Evolutionary conservation across 2,797 vertebrate species (phyloP), one percentile per base, ranked within the genome.

Genomic region (Nannoperca australis): DNA sequence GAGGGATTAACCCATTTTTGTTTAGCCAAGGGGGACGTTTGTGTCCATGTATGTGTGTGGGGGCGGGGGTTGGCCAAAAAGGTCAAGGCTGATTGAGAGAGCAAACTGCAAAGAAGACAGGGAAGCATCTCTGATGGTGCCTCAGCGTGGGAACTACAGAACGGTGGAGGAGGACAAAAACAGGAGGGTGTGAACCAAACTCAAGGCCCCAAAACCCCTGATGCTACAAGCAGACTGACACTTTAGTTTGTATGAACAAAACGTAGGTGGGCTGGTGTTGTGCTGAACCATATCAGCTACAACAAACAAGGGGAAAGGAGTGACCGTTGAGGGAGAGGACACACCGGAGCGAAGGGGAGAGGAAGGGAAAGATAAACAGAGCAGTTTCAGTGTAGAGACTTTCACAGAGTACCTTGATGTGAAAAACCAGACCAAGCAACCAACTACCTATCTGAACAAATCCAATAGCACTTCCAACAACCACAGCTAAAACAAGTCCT

Each of bases 1-100:
- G 88, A 88, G 49, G 78, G 89, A 88, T 91, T 88, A 91, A 83
- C 82, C 85, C 85, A 69, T 80, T 88, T 87, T 13, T 17, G 59
- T 80, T 80, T 66, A 73, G 84, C 84, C 84, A 38, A 42, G 44
- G 75, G 86, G 85, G 64, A 75, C 10, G 15, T 14, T 24, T 44
- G 69, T 66, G 62, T 42, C 13, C 56, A 53, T 54, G 71, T 18
- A 34, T 44, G 69, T 66, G 62, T 42, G 17, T 61, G 58, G 49
- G 65, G 68, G 45, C 58, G 13, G 9, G 34, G 47, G 27, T 44
- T 54, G 42, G 9, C 0, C 0, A 60, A 75, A 42, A 76, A 81
- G 79, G 83, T 79, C 77, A 67, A 54, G 69, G 73, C 70, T 75
- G 79, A 70, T 40, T 15, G 55, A 65, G 64, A 76, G 68, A 40